Base-by-base conservation (phyloP, 2,888 invertebrate species). In the Cephonodes hylas region DNA sequence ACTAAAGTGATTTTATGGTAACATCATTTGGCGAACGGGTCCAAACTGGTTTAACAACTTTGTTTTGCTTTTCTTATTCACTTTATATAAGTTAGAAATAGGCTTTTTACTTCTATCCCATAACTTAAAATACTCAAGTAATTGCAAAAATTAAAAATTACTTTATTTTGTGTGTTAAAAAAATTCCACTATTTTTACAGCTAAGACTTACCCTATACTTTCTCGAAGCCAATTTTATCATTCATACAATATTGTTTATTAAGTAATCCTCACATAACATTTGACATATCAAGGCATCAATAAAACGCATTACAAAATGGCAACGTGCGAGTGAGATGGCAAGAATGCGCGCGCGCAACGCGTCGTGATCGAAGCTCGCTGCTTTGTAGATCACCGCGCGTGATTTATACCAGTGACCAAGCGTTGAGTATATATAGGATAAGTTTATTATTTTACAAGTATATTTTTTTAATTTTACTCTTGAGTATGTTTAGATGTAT, bases 331-430 rank as follows among this genome's bases (percentile, higher is more conserved):
- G 4, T 1, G 53, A 27, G 31, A 31, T 45, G 23, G 10, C 10
- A 53, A 53, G 27, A 53, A 25, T 48, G n/a, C 27, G 27, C 53
- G 53, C 53, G 61, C 45, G 45, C 25, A 42, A 25, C 20, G 22
- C 42, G 61, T 69, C 66, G 62, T 62, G 72, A n/a, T n/a, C n/a
- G n/a, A n/a, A n/a, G n/a, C n/a, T 74, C 67, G 76, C 79, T 79
- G 69, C 85, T 86, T 86, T 84, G 83, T 76, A 74, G 72, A 83
- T 81, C 80, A 85, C 85, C 85, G 86, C 80, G 73, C 76, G 73
- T 72, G 72, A 74, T 83, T 81, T 77, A 71, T 58, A 69, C 61
- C 58, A 65, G 67, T 62, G 63, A 70, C 80, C 71, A 77, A 59
- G 25, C 27, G 10, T 53, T 53, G 15, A 0, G 46, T 25, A 63